These are phyloP conservation scores for Pycnomerus fuliginosus DNA, from an alignment of 2,888 invertebrate genomes.

Conservation along the genomic window DNA sequence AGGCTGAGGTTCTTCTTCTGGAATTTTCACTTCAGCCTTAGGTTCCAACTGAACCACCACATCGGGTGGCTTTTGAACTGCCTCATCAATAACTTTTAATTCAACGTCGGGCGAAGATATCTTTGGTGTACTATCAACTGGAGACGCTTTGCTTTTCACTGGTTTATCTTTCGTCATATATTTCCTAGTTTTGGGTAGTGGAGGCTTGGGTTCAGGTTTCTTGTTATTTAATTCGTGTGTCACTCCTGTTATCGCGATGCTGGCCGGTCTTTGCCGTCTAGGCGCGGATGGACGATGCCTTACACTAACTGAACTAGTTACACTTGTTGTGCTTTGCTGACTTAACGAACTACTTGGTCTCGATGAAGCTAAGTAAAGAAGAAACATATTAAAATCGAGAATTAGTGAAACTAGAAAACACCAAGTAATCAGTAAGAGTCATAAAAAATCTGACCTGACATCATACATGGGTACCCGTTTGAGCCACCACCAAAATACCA, in stretches of 20 bases:
- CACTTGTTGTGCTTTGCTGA: slow-evolving; percentile 65
- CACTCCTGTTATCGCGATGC: slow-evolving; percentile 83
- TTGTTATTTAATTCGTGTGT: slow-evolving; percentile 49
- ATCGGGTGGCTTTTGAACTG: no score
- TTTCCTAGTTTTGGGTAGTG: slow-evolving; percentile 52
- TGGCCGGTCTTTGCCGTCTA: slow-evolving; percentile 75
- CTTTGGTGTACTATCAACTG: slow-evolving; percentile 34
- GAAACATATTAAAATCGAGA: slow-evolving; percentile 3
- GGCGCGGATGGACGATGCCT: slow-evolving; percentile 64
- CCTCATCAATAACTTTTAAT: no score
- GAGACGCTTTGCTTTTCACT: slow-evolving; percentile 29
- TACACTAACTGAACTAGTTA: slow-evolving; percentile 57
- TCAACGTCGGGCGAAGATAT: no score
- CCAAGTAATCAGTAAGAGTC: no score
- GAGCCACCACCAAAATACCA: slow-evolving; percentile 35
- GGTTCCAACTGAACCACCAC: no score
- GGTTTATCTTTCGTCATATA: slow-evolving; percentile 44
- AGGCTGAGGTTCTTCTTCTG: no score
- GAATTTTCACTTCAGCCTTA: no score
- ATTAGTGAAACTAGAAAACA: no score
- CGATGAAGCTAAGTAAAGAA: slow-evolving; percentile 61
- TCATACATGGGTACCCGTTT: slow-evolving; percentile 21
- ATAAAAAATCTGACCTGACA: no score
- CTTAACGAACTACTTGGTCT: slow-evolving; percentile 87
- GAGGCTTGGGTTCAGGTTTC: slow-evolving; percentile 55